phyloP scores from a whole-genome alignment of 2,888 invertebrate genomes.

The Ophonus ardosiacus region DNA sequence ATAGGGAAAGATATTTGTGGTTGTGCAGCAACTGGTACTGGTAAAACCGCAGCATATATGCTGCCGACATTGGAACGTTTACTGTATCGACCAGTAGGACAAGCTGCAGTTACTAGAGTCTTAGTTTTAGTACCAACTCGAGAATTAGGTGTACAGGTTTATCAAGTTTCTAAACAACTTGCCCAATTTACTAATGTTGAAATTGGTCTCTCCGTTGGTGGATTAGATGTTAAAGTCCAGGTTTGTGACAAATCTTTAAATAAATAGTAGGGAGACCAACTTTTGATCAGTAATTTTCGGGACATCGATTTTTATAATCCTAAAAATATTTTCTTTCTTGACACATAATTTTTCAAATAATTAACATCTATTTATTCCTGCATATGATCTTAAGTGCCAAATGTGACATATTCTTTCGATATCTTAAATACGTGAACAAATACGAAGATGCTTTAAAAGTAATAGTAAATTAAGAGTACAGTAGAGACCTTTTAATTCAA shows the following conservation, averaged over 20 bases:
- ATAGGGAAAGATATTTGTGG: conserved; percentile 96
- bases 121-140: conserved; percentile 97
- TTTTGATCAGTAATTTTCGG: not conserved
- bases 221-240: conserved; percentile 86
- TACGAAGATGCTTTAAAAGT: too few species aligned
- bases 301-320: too few species aligned
- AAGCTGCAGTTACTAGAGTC: conserved; percentile 86
- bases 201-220: conserved; percentile 91
- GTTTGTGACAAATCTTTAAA: conserved; percentile 32
- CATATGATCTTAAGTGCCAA: too few species aligned
- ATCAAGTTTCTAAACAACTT: conserved; percentile 94
- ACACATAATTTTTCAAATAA: too few species aligned
- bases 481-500: too few species aligned
- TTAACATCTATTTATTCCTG: too few species aligned
- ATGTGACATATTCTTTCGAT: too few species aligned
- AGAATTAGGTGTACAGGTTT: conserved; percentile 98
- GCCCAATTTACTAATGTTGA: conserved; percentile 91
- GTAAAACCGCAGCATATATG: conserved; percentile 99
- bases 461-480: too few species aligned
- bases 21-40: conserved; percentile 98
- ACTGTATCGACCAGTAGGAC: conserved; percentile 87
- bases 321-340: too few species aligned
- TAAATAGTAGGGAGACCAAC: not conserved
- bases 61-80: conserved; percentile 96
- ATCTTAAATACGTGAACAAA: too few species aligned